Evolutionary conservation across 2,888 invertebrate genomes (phyloP).

Genomic region (Cheilosia urbana): DNA sequence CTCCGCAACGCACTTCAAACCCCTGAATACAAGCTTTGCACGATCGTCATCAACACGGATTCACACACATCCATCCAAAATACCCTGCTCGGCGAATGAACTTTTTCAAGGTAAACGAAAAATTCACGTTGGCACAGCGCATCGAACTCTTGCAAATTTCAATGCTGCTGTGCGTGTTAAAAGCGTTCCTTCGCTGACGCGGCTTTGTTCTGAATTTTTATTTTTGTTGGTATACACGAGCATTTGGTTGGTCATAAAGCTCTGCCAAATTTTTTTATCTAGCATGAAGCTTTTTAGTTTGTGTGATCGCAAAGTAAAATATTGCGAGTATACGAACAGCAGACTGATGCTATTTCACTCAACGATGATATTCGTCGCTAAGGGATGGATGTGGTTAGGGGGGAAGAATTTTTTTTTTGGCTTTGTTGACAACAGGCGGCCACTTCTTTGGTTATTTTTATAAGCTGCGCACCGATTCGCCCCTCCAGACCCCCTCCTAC

Average conservation of each 20-base stretch:
- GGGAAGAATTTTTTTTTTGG: slow-evolving; percentile 12
- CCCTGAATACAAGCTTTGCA: slow-evolving; percentile 19
- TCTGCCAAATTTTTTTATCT: slow-evolving; percentile 45
- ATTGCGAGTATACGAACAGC: slow-evolving; percentile 34
- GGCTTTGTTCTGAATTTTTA: slow-evolving; percentile 19
- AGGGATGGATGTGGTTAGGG: slow-evolving; percentile 13
- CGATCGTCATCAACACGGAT: slow-evolving; percentile 54
- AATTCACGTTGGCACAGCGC: slow-evolving; percentile 70
- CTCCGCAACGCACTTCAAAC: slow-evolving; percentile 19
- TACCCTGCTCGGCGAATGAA: slow-evolving; percentile 63
- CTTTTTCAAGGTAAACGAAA: slow-evolving; percentile 72
- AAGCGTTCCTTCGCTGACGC: slow-evolving; percentile 52
- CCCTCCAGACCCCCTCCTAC: background rate
- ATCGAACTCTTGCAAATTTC: slow-evolving; percentile 75
- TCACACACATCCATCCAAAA: slow-evolving; percentile 29
- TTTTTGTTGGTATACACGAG: slow-evolving; percentile 34
- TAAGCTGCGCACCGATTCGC: slow-evolving; percentile 5
- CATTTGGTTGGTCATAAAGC: slow-evolving; percentile 18
- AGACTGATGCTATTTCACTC: slow-evolving; percentile 59
- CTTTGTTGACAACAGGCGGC: slow-evolving; percentile 56
- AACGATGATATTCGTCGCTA: slow-evolving; percentile 44
- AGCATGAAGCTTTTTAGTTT: slow-evolving; percentile 40
- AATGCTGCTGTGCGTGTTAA: slow-evolving; percentile 72
- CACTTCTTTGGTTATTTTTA: slow-evolving; percentile 53
- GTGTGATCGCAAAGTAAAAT: slow-evolving; percentile 47